phyloP scores from a whole-genome alignment of 2,113 vertebrate genomes.

The Ctenodactylus gundi region DNA sequence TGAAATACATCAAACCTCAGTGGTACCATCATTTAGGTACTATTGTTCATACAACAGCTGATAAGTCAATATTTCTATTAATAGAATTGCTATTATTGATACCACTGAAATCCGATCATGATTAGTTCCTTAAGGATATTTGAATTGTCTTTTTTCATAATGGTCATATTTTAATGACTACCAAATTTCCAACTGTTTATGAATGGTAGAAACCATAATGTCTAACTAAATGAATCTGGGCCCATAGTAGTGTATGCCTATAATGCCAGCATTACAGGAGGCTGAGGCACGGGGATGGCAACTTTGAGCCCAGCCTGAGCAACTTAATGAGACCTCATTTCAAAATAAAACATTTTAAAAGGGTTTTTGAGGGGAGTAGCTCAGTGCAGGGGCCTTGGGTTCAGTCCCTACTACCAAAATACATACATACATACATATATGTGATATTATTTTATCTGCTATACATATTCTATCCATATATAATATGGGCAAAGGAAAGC shows the following conservation, averaged over 20 bases:
- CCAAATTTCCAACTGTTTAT: background rate
- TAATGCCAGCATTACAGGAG: too few relatives aligned
- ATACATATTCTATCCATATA: too few relatives aligned
- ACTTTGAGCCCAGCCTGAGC: too few relatives aligned
- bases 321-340: too few relatives aligned
- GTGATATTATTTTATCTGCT: too few relatives aligned
- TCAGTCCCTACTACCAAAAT: too few relatives aligned
- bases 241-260: too few relatives aligned
- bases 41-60: background rate
- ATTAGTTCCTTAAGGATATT: background rate
- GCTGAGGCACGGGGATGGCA: too few relatives aligned
- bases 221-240: conserved; percentile 5
- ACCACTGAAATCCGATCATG: background rate
- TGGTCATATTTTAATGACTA: background rate
- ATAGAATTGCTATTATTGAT: background rate
- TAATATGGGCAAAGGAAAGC: background rate
- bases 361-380: too few relatives aligned
- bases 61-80: background rate
- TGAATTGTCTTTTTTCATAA: background rate
- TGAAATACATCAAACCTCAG: background rate
- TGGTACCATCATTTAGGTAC: background rate
- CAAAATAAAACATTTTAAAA: too few relatives aligned
- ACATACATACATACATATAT: too few relatives aligned
- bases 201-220: conserved; percentile 4
- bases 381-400: too few relatives aligned